These are phyloP conservation scores for Arothron firmamentum DNA, from an alignment of 2,113 vertebrate species.

Conservation along the genomic window DNA sequence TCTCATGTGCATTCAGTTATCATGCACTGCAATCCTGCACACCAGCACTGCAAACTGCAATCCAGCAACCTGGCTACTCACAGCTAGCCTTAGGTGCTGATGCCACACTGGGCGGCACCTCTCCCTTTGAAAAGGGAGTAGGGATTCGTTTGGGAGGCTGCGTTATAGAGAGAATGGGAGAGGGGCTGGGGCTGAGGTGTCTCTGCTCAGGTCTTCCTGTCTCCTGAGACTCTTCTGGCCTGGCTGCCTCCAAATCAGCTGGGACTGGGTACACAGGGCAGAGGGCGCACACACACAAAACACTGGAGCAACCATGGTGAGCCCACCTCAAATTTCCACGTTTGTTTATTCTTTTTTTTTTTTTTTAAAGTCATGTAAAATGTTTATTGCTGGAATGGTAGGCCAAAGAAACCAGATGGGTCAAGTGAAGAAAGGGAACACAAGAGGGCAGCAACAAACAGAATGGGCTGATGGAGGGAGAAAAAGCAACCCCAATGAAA, in stretches of 20 bases:
- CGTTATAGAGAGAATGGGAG: slow-evolving; percentile 53
- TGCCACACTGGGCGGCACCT: slow-evolving; percentile 52
- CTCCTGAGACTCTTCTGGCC: slow-evolving; percentile 62
- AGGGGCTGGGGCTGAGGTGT: slow-evolving; percentile 53
- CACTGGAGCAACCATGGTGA: slow-evolving; percentile 36
- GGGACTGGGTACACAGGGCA: slow-evolving; percentile 69
- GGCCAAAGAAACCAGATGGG: slow-evolving; percentile 8
- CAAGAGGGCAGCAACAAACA: not conserved
- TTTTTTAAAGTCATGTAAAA: too few relatives aligned
- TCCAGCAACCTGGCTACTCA: slow-evolving; percentile 74
- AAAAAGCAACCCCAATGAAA: slow-evolving; percentile 1
- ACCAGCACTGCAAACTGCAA: slow-evolving; percentile 62
- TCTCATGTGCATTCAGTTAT: slow-evolving; percentile 52
- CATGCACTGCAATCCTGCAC: slow-evolving; percentile 63
- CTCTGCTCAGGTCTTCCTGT: slow-evolving; percentile 63
- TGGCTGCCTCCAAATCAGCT: slow-evolving; percentile 70
- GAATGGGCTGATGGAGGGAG: slow-evolving; percentile 2
- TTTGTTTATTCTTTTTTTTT: too few relatives aligned
- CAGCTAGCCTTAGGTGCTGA: slow-evolving; percentile 65
- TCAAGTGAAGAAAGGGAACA: slow-evolving; percentile 12
- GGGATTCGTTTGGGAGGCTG: slow-evolving; percentile 55
- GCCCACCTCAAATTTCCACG: not conserved
- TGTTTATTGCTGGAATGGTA: slow-evolving; percentile 7
- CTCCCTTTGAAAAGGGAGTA: slow-evolving; percentile 57
- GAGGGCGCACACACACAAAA: slow-evolving; percentile 65